Evolutionary conservation across 2,797 vertebrate species (phyloP).

Genomic region (Lates japonicus): DNA sequence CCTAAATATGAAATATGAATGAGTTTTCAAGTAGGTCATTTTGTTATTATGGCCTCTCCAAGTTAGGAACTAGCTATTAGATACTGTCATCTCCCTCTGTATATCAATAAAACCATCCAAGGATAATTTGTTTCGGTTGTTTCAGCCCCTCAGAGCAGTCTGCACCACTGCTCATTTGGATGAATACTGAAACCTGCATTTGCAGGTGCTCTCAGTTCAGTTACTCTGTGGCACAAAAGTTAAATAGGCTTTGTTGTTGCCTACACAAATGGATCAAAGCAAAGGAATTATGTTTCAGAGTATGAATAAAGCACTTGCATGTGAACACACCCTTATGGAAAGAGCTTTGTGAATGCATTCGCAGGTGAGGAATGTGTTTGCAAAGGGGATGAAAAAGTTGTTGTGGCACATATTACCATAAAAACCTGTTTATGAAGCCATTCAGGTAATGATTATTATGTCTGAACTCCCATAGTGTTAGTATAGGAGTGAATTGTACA

Average conservation of each 20-base stretch:
- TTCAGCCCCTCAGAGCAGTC: slow-evolving; percentile 12
- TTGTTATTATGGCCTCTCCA: background rate
- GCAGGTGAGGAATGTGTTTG: background rate
- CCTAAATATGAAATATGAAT: background rate
- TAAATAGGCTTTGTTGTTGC: slow-evolving; percentile 53
- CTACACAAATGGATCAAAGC: slow-evolving; percentile 59
- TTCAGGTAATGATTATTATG: slow-evolving; percentile 6
- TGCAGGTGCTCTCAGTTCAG: slow-evolving; percentile 26
- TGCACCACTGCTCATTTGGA: slow-evolving; percentile 23
- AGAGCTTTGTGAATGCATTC: slow-evolving; percentile 25
- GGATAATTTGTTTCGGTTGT: slow-evolving; percentile 21
- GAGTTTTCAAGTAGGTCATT: background rate
- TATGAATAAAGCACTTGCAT: slow-evolving; percentile 32
- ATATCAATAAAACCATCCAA: slow-evolving; percentile 13
- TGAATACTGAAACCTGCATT: slow-evolving; percentile 38
- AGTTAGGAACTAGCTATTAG: background rate
- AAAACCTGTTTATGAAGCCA: slow-evolving; percentile 20
- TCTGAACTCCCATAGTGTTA: slow-evolving; percentile 1
- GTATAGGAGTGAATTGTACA: slow-evolving; percentile 13
- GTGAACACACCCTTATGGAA: slow-evolving; percentile 17
- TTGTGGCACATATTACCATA: background rate
- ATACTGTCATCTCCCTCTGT: background rate
- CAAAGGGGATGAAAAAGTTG: slow-evolving; percentile 32
- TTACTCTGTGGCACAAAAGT: slow-evolving; percentile 32
- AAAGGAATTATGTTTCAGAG: slow-evolving; percentile 25